Conservation (phyloP, 2,113 vertebrate species). For the Gymnarchus niloticus region DNA sequence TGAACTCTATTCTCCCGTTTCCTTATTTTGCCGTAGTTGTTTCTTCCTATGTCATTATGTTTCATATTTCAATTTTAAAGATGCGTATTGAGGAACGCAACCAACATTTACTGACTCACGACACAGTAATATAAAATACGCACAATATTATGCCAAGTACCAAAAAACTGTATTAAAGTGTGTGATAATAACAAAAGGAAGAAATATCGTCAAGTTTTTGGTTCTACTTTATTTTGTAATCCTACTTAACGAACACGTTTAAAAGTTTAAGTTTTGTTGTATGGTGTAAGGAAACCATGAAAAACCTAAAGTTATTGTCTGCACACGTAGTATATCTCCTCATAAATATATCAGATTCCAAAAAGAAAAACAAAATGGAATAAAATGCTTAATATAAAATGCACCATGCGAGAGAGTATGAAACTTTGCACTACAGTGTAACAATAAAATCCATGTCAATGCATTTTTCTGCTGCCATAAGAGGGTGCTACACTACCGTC, state of each 20-base stretch:
- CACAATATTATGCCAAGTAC: not conserved
- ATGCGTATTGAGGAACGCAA: not conserved
- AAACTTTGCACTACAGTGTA: not conserved
- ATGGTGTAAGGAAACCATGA: not conserved
- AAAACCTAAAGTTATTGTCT: not conserved
- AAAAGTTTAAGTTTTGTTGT: not conserved
- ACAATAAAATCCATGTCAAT: not conserved
- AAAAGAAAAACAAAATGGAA: not conserved
- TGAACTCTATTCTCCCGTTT: not conserved
- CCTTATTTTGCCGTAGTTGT: not conserved
- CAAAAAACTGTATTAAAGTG: not conserved
- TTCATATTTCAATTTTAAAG: not conserved
- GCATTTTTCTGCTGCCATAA: not conserved
- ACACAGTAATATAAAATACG: not conserved
- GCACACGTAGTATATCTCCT: not conserved
- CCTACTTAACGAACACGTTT: not conserved
- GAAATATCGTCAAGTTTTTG: not conserved
- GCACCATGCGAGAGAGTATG: not conserved
- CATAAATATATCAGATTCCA: not conserved
- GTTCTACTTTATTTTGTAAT: not conserved
- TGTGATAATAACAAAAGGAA: not conserved
- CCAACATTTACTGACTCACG: not conserved
- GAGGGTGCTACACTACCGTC: not conserved
- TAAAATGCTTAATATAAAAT: not conserved
- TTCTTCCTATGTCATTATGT: not conserved